A percentile compares a stretch with the other conserved stretches of the same genome.
phyloP scores from a whole-genome alignment of 2,113 vertebrate genomes.

The Gymnocephalus cernua region DNA sequence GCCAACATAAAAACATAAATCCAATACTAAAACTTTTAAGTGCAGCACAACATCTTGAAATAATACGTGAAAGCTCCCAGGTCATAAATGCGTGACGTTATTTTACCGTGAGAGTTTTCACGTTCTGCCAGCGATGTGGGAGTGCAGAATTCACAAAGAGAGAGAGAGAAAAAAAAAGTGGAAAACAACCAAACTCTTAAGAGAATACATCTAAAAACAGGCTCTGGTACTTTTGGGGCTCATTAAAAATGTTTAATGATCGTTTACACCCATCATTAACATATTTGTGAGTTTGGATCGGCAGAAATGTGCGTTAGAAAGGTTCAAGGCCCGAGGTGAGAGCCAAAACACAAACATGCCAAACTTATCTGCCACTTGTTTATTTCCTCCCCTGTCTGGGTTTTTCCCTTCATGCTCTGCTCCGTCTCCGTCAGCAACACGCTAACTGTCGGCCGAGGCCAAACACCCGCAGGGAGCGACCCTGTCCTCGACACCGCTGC shows the following conservation, averaged over 20 bases:
- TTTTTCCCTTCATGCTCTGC: constrained; percentile 41
- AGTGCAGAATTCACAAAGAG: not conserved
- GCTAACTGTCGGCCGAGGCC: constrained; percentile 59
- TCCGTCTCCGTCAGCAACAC: constrained; percentile 44
- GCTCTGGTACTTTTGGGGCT: constrained; percentile 8
- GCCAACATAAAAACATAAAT: not conserved
- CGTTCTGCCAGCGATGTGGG: not conserved
- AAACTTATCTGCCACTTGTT: constrained; percentile 45
- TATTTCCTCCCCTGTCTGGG: constrained; percentile 44
- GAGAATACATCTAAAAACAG: constrained; percentile 5
- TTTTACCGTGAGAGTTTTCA: not conserved
- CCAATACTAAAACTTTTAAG: not conserved
- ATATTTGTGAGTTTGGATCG: constrained; percentile 40
- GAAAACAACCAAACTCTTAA: not conserved
- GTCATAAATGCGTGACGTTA: not conserved
- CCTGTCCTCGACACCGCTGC: constrained; percentile 42
- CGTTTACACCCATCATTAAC: constrained; percentile 39
- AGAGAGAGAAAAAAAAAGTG: not conserved
- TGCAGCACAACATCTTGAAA: not conserved
- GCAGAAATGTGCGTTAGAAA: not conserved
- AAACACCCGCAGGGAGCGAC: constrained; percentile 66
- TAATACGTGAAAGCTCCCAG: not conserved
- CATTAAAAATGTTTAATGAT: constrained; percentile 42
- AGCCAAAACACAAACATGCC: constrained; percentile 31
- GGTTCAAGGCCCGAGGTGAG: not conserved